Evolutionary conservation across 2,113 vertebrate species (phyloP), one percentile per base, ranked within the genome.

Genomic region (Ciconia maguari): DNA sequence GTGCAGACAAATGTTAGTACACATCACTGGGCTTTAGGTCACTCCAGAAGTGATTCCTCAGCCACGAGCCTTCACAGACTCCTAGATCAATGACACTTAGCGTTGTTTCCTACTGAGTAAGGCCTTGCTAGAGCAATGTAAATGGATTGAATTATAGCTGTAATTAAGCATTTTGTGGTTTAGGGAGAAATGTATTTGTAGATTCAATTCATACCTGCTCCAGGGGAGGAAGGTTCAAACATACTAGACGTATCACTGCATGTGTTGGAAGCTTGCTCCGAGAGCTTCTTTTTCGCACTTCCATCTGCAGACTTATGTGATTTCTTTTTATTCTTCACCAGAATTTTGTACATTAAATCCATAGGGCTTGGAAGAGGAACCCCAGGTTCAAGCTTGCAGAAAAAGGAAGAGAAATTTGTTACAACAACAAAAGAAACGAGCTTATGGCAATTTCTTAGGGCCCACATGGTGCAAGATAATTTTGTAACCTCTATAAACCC

Each of bases 261-360:
- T 0, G 99, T 98, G 97, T 99, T 99, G 68, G 99, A 99, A 30
- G 98, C 99, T 94, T 99, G 99, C 96, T 99, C 99, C 0, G 98
- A 98, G 20, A 99, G 98, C 41, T 99, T 99, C 98, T 99, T 99
- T 97, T 99, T 99, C 29, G 98, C 98, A 86, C 99, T 99, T 48
- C 99, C 99, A 22, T 99, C 98, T 2, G 98, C 98, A 3, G 99
- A 99, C 87, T 99, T 99, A 83, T 99, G 99, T 3, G 99, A 99
- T 77, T 99, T 99, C 98, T 99, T 99, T 95, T 99, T 99, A 98
- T 99, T 99, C 97, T 99, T 99, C 94, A 99, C 99, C 76, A 99
- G 97, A 91, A 99, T 99, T 97, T 99, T 99, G 71, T 99, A 99
- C 98, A 99, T 99, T 93, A 99, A 98, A 64, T 99, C 99, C 97